These are phyloP conservation scores for Sceliomorpha sp. DNA, from an alignment of 2,888 invertebrate genomes.

Conservation along the genomic window DNA sequence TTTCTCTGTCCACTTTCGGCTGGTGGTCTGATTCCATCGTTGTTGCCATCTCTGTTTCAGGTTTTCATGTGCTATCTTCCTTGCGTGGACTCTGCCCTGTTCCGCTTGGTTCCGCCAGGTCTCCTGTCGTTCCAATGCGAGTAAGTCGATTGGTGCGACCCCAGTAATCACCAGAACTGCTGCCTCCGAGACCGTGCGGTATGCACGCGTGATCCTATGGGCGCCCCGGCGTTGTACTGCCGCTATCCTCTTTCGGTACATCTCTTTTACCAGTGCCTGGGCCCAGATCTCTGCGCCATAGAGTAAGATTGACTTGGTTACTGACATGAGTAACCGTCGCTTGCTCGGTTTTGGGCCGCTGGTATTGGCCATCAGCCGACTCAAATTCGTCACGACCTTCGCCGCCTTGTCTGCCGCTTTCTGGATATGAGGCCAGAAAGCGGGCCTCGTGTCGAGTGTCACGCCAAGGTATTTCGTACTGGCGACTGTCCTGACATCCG, in stretches of 20 bases:
- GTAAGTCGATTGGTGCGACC: constrained; percentile 45
- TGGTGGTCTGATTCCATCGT: constrained; percentile 11
- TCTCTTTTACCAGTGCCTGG: constrained; percentile 28
- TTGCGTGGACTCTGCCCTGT: not conserved
- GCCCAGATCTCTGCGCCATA: constrained; percentile 54
- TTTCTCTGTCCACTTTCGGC: constrained; percentile 20
- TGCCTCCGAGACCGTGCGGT: constrained; percentile 56
- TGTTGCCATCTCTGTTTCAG: too few species aligned
- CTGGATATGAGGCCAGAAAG: too few species aligned
- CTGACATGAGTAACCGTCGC: constrained; percentile 25
- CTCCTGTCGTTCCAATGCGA: constrained; percentile 32
- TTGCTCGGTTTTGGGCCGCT: constrained; percentile 28
- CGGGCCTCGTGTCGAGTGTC: too few species aligned
- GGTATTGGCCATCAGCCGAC: constrained; percentile 18
- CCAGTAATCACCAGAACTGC: constrained; percentile 45
- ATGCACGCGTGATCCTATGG: constrained; percentile 43
- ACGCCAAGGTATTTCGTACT: constrained; percentile 1
- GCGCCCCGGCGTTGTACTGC: constrained; percentile 53
- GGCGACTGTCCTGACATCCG: too few species aligned
- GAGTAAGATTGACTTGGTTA: constrained; percentile 50
- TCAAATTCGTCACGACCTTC: constrained; percentile 7
- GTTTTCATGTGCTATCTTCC: too few species aligned
- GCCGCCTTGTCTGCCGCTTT: too few species aligned
- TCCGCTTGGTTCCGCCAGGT: too few species aligned
- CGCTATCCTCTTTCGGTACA: constrained; percentile 45